Conservation (phyloP, 2,797 vertebrate species). For the Tauraco hartlaubi region DNA sequence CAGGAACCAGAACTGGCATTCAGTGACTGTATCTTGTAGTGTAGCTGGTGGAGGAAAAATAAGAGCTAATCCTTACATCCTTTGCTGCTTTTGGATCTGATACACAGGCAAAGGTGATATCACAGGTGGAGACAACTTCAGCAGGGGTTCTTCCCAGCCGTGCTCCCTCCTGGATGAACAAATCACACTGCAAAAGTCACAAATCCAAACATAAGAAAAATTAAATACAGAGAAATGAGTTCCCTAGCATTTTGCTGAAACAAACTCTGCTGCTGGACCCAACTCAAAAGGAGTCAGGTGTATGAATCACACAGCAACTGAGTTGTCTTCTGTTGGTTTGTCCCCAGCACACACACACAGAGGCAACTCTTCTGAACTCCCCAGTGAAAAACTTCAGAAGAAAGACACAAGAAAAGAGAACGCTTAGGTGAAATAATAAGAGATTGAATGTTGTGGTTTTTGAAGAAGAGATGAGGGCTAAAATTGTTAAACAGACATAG, state of each 20-base stretch:
- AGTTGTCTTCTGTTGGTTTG: background rate
- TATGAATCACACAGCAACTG: background rate
- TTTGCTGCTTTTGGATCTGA: conserved; percentile 97
- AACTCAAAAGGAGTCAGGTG: background rate
- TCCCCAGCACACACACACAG: too few species aligned
- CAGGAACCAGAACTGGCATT: background rate
- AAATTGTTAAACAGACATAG: background rate
- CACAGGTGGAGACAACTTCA: conserved; percentile 97
- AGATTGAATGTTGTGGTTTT: background rate
- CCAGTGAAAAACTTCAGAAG: background rate
- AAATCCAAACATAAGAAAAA: conserved; percentile 73
- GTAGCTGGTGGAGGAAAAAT: background rate
- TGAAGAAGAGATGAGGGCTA: background rate
- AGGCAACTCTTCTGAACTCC: background rate
- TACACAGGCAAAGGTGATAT: conserved; percentile 98
- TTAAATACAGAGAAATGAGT: conserved; percentile 35
- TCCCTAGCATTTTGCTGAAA: background rate
- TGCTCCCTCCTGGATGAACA: conserved; percentile 98
- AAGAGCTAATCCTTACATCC: conserved; percentile 89
- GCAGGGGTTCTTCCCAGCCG: conserved; percentile 96
- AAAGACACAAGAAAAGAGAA: background rate
- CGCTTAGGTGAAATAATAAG: background rate
- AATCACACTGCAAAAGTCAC: conserved; percentile 93
- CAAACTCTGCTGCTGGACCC: background rate
- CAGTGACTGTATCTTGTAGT: background rate